Conservation (phyloP, 1,140 invertebrate species). For the Paraescarpia echinospica region DNA sequence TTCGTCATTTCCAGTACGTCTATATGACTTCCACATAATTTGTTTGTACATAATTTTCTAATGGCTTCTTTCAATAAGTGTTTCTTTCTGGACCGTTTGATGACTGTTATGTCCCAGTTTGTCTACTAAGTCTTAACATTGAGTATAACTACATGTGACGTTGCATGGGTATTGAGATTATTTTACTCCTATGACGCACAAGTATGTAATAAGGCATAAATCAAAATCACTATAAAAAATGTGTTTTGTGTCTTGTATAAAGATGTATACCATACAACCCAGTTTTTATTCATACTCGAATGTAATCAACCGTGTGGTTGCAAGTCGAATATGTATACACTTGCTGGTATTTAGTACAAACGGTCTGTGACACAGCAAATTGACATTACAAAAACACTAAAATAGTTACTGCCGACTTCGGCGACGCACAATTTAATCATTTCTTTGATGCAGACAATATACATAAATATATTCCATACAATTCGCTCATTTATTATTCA, state of each 20-base stretch:
- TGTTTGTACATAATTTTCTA: no score
- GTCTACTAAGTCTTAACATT: neutral
- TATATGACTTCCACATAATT: no score
- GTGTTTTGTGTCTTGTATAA: neutral
- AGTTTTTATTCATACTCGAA: neutral
- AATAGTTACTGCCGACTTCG: neutral
- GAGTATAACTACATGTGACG: neutral
- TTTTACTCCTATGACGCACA: neutral
- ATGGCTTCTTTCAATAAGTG: no score
- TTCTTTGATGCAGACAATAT: neutral
- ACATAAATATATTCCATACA: neutral
- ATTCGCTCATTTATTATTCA: neutral
- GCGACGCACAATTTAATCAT: neutral
- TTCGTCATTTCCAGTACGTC: no score
- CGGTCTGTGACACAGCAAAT: neutral
- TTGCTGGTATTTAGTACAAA: neutral
- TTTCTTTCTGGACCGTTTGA: no score
- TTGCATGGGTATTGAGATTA: neutral
- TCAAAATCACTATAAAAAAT: neutral
- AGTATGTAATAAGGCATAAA: neutral
- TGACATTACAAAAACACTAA: neutral
- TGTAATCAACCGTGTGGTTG: neutral
- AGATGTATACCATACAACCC: neutral
- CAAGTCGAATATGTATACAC: no score
- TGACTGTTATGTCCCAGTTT: neutral